Evolutionary conservation across 2,797 vertebrate genomes (phyloP).

Genomic region (Furcifer pardalis): DNA sequence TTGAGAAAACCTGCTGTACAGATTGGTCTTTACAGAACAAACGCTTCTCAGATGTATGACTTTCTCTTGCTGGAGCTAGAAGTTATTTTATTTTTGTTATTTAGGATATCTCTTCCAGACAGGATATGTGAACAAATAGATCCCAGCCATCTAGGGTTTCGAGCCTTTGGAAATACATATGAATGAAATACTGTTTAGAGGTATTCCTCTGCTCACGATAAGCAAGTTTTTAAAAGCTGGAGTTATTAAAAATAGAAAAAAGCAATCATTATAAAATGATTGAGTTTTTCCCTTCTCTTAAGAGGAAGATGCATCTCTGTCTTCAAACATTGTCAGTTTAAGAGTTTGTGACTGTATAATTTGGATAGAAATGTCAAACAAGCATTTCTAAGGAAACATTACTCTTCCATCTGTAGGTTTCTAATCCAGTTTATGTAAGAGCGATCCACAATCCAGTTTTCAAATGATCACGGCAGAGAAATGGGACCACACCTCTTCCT

Average conservation of each 20-base stretch:
- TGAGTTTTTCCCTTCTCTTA: neutral
- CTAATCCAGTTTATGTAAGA: neutral
- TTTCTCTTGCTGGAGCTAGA: neutral
- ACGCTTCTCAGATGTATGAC: neutral
- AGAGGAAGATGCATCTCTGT: neutral
- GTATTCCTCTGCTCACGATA: neutral
- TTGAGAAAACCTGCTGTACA: rapidly evolving
- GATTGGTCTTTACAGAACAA: neutral
- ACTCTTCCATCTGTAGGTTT: neutral
- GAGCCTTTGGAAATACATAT: neutral
- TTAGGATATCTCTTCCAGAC: neutral
- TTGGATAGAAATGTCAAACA: neutral
- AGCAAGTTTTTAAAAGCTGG: neutral
- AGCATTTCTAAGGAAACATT: neutral
- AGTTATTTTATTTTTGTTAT: neutral
- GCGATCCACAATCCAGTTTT: neutral
- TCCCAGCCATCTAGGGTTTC: neutral
- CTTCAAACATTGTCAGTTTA: neutral
- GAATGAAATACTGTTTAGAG: neutral
- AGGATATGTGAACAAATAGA: neutral
- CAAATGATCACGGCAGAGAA: neutral
- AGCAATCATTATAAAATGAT: neutral
- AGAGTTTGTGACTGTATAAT: neutral
- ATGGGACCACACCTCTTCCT: too few relatives aligned
- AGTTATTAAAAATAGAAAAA: neutral